Conservation (phyloP, 2,113 vertebrate genomes). For the Empidonax traillii region DNA sequence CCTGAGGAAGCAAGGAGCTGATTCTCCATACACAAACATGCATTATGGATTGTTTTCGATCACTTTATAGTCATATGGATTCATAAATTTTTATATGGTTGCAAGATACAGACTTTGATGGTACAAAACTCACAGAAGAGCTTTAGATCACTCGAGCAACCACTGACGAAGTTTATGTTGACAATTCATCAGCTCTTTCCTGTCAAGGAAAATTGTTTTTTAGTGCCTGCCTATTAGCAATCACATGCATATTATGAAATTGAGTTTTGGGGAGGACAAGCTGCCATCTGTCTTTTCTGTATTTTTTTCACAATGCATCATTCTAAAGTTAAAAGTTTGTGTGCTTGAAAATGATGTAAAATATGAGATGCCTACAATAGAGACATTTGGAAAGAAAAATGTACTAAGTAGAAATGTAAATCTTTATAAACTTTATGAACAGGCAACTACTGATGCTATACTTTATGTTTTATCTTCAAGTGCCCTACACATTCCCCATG, state of each 20-base stretch:
- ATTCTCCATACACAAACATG: constrained; percentile 42
- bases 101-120: constrained; percentile 67
- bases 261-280: constrained; percentile 73
- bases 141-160: constrained; percentile 69
- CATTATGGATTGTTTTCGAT: constrained; percentile 61
- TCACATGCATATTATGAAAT: constrained; percentile 76
- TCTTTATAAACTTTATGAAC: constrained; percentile 60
- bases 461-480: constrained; percentile 32
- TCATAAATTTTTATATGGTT: constrained; percentile 74
- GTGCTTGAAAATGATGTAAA: constrained; percentile 66
- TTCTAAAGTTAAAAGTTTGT: constrained; percentile 68
- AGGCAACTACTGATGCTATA: constrained; percentile 30
- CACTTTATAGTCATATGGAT: constrained; percentile 69
- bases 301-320: constrained; percentile 59
- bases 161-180: constrained; percentile 70
- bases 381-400: constrained; percentile 66
- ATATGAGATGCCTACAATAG: constrained; percentile 53
- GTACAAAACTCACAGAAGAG: constrained; percentile 67
- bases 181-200: constrained; percentile 76
- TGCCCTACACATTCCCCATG: constrained; percentile 35
- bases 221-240: constrained; percentile 77
- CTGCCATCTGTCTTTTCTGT: constrained; percentile 76
- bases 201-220: constrained; percentile 74
- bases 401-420: constrained; percentile 52
- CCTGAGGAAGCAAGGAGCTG: constrained; percentile 31